Conservation (phyloP, 1,140 invertebrate genomes). For the Tachypleus tridentatus region DNA sequence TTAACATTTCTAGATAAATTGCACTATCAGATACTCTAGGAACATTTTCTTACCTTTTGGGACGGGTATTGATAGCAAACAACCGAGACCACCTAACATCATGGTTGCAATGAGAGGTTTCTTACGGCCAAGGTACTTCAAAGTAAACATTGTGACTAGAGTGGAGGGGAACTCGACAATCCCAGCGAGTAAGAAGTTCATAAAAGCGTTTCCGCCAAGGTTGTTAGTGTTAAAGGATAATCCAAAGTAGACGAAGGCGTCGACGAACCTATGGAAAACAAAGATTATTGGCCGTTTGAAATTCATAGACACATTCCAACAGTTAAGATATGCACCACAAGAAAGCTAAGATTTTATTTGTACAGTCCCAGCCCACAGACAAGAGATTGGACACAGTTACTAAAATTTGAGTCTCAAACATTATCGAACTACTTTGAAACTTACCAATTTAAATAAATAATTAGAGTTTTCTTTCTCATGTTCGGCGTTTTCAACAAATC, state of each 20-base stretch:
- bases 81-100: constrained; percentile 1
- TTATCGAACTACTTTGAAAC: too few relatives aligned
- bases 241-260: constrained; percentile 65
- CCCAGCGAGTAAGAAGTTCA: constrained; percentile 61
- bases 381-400: too few relatives aligned
- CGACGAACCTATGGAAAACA: constrained; percentile 51
- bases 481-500: too few relatives aligned
- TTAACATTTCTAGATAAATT: too few relatives aligned
- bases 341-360: too few relatives aligned
- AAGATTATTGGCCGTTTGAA: not conserved
- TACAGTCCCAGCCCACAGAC: too few relatives aligned
- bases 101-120: not conserved
- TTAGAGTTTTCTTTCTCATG: too few relatives aligned
- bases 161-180: constrained; percentile 66
- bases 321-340: too few relatives aligned
- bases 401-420: too few relatives aligned
- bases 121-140: constrained; percentile 4
- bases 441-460: too few relatives aligned
- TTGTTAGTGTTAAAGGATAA: constrained; percentile 63
- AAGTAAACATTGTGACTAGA: constrained; percentile 8
- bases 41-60: constrained; percentile 8
- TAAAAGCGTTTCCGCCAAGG: constrained; percentile 56
- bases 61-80: constrained; percentile 4
- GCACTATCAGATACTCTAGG: too few relatives aligned
- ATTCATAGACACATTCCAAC: too few relatives aligned